Base-by-base conservation (phyloP, 2,797 vertebrate species). In the Loriculus beryllinus region DNA sequence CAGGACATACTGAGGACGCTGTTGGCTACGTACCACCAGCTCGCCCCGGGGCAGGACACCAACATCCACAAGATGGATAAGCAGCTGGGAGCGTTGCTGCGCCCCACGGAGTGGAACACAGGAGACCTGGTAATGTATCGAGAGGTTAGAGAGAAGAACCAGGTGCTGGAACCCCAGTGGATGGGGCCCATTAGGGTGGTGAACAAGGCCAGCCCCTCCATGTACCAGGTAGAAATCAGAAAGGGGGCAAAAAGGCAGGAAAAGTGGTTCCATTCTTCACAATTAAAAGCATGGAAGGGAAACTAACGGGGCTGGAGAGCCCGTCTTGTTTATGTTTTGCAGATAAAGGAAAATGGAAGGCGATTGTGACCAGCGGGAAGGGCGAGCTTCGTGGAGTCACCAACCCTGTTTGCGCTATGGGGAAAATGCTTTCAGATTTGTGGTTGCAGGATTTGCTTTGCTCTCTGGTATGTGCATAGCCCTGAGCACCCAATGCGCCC, bases 241-340 rank as follows among this genome's bases (percentile, higher is more conserved):
- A 96, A 95, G 75, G 93, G 94, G 63, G 33, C 40, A 0, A 95
- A 95, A 92, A 93, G 70, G 51, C 82, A 92, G 92, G 95, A 83
- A 52, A 96, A 95, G 22, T 96, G 96, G 96, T 29, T 96, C 92
- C 95, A 96, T 76, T 92, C 96, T 92, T 96, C 96, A 18, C 96
- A 96, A 26, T 76, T 96, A 88, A 96, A 96, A 86, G 94, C 95
- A 92, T 96, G 96, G 96, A 96, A 96, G 96, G 94, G 96, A 96
- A 96, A 96, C 94, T 96, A 96, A 96, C 88, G 91, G 96, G 96
- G 96, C 95, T 96, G 96, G 95, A 96, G 86, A 96, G 96, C 93
- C 96, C 96, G 15, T 67, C 92, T 96, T 96, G 85, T 88, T 96
- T 96, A 72, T 96, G 95, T 96, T 94, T 96, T 96, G 91, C 96